Percentiles rank a stretch among this genome's conserved stretches.
phyloP scores from a whole-genome alignment of 2,113 vertebrate species.

The Struthidea cinerea region DNA sequence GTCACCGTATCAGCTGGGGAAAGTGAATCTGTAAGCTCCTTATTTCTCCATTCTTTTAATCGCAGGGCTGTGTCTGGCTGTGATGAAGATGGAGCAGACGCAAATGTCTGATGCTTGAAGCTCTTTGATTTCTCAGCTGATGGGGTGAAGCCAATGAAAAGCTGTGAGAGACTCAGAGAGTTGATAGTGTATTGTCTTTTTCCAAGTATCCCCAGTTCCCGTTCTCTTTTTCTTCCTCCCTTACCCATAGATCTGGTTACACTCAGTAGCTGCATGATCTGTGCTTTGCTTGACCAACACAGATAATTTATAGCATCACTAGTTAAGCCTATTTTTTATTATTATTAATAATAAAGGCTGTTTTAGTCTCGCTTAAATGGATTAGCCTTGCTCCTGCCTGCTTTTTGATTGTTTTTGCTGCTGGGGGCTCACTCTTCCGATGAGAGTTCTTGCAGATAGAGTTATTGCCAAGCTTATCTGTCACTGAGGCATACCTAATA shows the following conservation, averaged over 20 bases:
- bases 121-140: conserved; percentile 62
- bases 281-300: conserved; percentile 21
- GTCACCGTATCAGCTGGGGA: conserved; percentile 9
- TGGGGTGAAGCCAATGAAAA: conserved; percentile 54
- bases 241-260: background rate
- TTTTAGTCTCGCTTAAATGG: conserved; percentile 49
- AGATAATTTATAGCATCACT: conserved; percentile 48
- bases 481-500: conserved; percentile 63
- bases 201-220: background rate
- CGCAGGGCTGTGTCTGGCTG: conserved; percentile 23
- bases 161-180: background rate
- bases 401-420: conserved; percentile 61
- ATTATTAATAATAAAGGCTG: conserved; percentile 47
- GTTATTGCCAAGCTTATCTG: conserved; percentile 17
- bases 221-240: background rate
- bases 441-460: conserved; percentile 32
- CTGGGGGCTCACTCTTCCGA: conserved; percentile 31
- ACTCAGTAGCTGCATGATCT: background rate
- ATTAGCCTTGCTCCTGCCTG: conserved; percentile 56
- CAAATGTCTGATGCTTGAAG: conserved; percentile 55
- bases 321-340: conserved; percentile 52
- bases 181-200: conserved; percentile 10
- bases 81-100: conserved; percentile 65
- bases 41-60: conserved; percentile 67
- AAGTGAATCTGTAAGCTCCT: conserved; percentile 59